Conservation (phyloP, 2,797 vertebrate genomes). For the Chanos chanos region DNA sequence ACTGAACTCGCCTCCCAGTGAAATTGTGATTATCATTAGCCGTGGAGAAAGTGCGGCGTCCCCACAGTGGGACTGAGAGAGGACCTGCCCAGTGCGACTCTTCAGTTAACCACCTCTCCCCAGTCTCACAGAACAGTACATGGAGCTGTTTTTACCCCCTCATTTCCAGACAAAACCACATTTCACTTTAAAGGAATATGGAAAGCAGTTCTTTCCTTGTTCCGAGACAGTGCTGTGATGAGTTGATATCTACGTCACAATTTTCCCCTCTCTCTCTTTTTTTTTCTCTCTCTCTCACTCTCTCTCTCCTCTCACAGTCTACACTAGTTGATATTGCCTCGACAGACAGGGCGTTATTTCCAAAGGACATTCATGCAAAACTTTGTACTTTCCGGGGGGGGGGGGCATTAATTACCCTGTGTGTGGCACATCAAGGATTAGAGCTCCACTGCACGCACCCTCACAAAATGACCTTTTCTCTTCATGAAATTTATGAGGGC, state of each 20-base stretch:
- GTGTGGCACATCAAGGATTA: slow-evolving; percentile 1
- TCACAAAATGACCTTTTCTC: neutral
- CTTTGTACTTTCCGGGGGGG: slow-evolving; percentile 24
- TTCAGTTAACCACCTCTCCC: too few species aligned
- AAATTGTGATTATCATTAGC: too few species aligned
- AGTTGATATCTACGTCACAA: slow-evolving; percentile 4
- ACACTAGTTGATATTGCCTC: slow-evolving; percentile 7
- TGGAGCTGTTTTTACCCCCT: too few species aligned
- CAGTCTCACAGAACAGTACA: too few species aligned
- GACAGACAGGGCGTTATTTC: slow-evolving; percentile 16
- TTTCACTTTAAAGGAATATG: neutral
- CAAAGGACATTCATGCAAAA: slow-evolving; percentile 33
- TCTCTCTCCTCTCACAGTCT: slow-evolving; percentile 11
- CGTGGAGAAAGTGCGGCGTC: too few species aligned
- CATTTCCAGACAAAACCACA: too few species aligned
- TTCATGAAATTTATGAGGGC: too few species aligned
- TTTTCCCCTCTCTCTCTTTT: too few species aligned
- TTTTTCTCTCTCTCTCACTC: too few species aligned
- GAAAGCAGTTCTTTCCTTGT: slow-evolving; percentile 21
- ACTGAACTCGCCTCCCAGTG: too few species aligned
- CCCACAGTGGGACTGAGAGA: too few species aligned
- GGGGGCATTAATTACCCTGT: slow-evolving; percentile 19
- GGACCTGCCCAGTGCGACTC: too few species aligned
- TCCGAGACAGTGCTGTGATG: slow-evolving; percentile 6
- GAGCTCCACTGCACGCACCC: neutral